Evolutionary conservation across 2,888 invertebrate genomes (phyloP).

Genomic region (Crepidodera aurea): DNA sequence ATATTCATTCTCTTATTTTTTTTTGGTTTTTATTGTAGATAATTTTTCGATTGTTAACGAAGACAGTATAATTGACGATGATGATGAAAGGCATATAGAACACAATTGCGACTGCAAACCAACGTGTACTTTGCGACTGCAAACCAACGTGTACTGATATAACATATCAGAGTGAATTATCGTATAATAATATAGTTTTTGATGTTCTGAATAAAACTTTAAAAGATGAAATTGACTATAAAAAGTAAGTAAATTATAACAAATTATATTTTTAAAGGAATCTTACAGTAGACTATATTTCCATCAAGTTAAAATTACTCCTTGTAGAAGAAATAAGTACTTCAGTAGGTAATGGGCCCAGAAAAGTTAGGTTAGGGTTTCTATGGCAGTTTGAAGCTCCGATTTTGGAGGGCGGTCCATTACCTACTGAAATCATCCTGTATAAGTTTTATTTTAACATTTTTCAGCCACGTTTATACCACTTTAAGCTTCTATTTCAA

Average conservation of each 20-base stretch:
- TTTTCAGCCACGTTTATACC: slow-evolving; percentile 38
- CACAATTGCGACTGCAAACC: slow-evolving; percentile 60
- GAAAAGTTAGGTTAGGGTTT: too few relatives aligned
- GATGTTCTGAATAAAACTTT: slow-evolving; percentile 26
- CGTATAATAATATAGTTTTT: slow-evolving; percentile 47
- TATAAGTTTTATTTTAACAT: too few relatives aligned
- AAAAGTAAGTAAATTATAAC: slow-evolving; percentile 31
- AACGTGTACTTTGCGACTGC: slow-evolving; percentile 59
- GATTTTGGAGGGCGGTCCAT: too few relatives aligned
- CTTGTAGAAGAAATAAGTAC: too few relatives aligned
- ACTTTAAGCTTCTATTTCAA: slow-evolving; percentile 43
- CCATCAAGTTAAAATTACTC: too few relatives aligned
- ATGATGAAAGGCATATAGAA: too few relatives aligned
- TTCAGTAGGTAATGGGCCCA: too few relatives aligned
- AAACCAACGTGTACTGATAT: slow-evolving; percentile 58
- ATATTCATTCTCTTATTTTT: neutral
- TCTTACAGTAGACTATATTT: too few relatives aligned
- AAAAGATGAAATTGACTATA: slow-evolving; percentile 18
- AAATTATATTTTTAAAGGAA: too few relatives aligned
- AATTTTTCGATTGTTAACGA: slow-evolving; percentile 27
- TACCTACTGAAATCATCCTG: too few relatives aligned
- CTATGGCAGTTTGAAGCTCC: too few relatives aligned
- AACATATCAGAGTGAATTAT: slow-evolving; percentile 56
- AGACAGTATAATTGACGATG: slow-evolving; percentile 12
- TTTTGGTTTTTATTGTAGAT: slow-evolving; percentile 8